Base-by-base conservation (phyloP, 1,140 invertebrate genomes). In the Meloidogyne hapla region DNA sequence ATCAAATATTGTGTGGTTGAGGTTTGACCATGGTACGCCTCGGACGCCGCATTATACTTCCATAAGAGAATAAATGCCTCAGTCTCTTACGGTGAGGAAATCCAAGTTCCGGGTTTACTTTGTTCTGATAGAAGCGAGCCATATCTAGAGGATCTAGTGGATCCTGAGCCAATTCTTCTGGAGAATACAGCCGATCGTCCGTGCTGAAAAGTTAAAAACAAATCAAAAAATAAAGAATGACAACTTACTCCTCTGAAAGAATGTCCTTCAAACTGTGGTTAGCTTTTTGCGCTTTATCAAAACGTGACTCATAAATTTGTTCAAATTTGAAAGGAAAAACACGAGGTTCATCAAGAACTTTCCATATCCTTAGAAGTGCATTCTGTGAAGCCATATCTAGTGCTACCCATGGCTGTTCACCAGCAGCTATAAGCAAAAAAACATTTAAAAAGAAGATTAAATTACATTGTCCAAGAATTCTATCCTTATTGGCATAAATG, bases 321-420 rank as follows among this genome's bases (percentile, higher is more conserved):
- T 70, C 40, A 45, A 76, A 63, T 69, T 66, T 71, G 79, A 77
- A 79, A 13, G 81, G 72, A 74, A 72, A 79, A 13, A 83, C 74
- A 9, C 65, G 62, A 25, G 48, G 42, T 12, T 68, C 38, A 56
- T 79, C 70, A 5, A 40, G 33, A 12, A 85, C 76, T 38, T 65
- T 62, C 84, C 85, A 87, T 13, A 81, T 61, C 40, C 77, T 77
- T 10, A 85, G 65, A 12, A 86, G 67, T 13, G 70, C 79, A 61
- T 86, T 78, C 64, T 83, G 76, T 25, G 84, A 83, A 13, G 84
- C 84, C 79, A 86, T 75, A 70, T 86, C 84, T 21, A 82, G 64
- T 25, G 84, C 84, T 48, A 87, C 82, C 15, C 71, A 76, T 23
- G 85, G 21, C 9, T 62, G 56, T 80, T 86, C 84, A 33, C 84